Conservation (phyloP, 1,140 invertebrate species). For the Pentalonia nigronervosa region DNA sequence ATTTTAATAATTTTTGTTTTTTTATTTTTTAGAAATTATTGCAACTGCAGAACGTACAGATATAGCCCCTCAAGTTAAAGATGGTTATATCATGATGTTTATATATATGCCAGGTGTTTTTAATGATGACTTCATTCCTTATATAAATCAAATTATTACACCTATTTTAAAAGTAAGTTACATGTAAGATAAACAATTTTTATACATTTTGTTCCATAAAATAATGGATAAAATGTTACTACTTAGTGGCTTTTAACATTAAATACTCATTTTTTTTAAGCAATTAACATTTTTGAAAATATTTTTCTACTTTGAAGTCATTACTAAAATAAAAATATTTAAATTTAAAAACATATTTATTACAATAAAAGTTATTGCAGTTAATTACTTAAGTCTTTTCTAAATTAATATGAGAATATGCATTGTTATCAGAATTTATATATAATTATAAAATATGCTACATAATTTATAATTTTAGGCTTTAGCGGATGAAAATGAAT, state of each 20-base stretch:
- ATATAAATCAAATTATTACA: constrained; percentile 97
- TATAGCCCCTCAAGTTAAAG: constrained; percentile 96
- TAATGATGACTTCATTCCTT: constrained; percentile 92
- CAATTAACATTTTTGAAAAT: too few relatives aligned
- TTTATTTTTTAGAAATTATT: constrained; percentile 81
- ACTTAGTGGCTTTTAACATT: neutral
- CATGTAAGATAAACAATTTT: neutral
- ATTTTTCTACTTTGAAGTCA: too few relatives aligned
- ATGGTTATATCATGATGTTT: constrained; percentile 99
- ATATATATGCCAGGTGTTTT: constrained; percentile 99
- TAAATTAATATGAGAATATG: neutral
- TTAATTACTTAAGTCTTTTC: too few relatives aligned
- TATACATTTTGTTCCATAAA: neutral
- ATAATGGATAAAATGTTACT: neutral
- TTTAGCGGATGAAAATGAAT: constrained; percentile 98
- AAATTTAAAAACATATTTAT: too few relatives aligned
- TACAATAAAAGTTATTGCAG: neutral
- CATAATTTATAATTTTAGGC: constrained; percentile 68
- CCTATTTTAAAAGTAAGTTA: constrained; percentile 85
- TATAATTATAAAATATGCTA: neutral
- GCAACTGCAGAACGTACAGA: constrained; percentile 91
- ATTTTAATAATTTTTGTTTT: neutral
- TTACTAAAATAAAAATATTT: too few relatives aligned
- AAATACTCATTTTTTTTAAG: neutral
- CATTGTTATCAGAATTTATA: too few relatives aligned